Percentiles rank a stretch among this genome's conserved stretches.
phyloP scores from a whole-genome alignment of 23 tunicate genomes.

The Oikopleura dioica region DNA sequence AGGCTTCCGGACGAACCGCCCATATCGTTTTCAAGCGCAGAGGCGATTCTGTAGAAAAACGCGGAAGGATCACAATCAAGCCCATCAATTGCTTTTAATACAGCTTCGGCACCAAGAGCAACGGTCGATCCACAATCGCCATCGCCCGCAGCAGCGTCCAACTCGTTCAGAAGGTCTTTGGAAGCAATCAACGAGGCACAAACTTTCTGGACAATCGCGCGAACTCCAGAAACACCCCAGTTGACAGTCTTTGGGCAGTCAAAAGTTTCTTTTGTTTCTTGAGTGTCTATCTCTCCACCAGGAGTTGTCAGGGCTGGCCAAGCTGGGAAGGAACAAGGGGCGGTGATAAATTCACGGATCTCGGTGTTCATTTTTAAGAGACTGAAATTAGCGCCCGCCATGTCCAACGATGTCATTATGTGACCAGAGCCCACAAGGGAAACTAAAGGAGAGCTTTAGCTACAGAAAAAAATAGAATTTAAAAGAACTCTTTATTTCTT shows the following conservation, averaged over 20 bases:
- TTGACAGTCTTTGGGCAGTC: no score
- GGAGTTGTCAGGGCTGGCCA: conserved; percentile 29
- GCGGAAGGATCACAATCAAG: neutral
- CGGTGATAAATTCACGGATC: conserved; percentile 20
- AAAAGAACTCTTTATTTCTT: neutral
- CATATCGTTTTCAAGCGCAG: neutral
- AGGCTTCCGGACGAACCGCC: conserved; percentile 7
- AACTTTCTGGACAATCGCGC: conserved; percentile 16
- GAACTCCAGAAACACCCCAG: no score
- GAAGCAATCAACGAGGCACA: conserved; percentile 30
- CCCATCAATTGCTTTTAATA: neutral
- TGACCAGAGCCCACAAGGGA: conserved; percentile 41
- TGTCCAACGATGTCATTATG: conserved; percentile 83
- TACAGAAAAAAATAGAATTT: neutral
- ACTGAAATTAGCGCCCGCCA: conserved; percentile 72
- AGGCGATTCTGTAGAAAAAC: neutral
- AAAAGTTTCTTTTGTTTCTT: no score
- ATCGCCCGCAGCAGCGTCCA: conserved; percentile 67
- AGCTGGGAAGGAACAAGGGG: conserved; percentile 31
- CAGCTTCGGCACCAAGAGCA: conserved; percentile 37
- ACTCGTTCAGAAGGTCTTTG: conserved; percentile 35
- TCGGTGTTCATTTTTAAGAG: conserved; percentile 32
- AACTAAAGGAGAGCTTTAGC: conserved; percentile 17
- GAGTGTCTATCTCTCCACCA: no score
- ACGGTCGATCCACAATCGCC: conserved; percentile 96